Evolutionary conservation across 2,888 invertebrate species (phyloP), one percentile per base, ranked within the genome.

Genomic region (Torymus texanus): DNA sequence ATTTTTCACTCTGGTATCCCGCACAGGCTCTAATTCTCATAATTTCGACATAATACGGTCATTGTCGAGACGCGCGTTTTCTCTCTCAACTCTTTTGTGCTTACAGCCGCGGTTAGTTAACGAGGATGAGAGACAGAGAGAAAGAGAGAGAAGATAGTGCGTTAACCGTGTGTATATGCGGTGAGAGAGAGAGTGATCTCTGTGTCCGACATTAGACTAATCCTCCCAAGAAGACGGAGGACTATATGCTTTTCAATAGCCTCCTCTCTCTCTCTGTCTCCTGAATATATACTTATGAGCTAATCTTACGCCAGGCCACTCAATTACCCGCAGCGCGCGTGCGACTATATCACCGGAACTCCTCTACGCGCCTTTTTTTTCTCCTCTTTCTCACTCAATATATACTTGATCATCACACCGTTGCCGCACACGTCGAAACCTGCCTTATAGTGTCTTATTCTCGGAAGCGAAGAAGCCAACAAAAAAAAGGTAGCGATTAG

Each of bases 61-160:
- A 81, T 78, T 77, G 80, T 80, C 53, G 68, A 29, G 29, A 5
- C 29, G 29, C 29, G 3, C 29, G 24, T 13, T n/a, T 50, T n/a
- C 18, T 14, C 61, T 24, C 53, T 65, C 74, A 80, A 80, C 80
- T 84, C 84, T 85, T 29, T 85, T 85, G 83, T 84, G 81, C 70
- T 61, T 72, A 80, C 84, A 84, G 82, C 84, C 83, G 83, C 85
- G 79, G 78, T 85, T 85, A 86, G 85, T 84, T 87, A 87, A 88
- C 83, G 85, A 86, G 87, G 85, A 87, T 86, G 80, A 87, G 4
- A 29, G 29, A 29, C 2, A 24, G 24, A 24, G 24, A 24, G 24
- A 24, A 3, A 24, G 2, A 24, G 24, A 24, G n/a, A n/a, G n/a
- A n/a, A n/a, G n/a, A 2, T 24, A 24, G 24, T 24, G 84, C 85